Conservation (phyloP, 2,113 vertebrate genomes). For the Eurystomus gularis region DNA sequence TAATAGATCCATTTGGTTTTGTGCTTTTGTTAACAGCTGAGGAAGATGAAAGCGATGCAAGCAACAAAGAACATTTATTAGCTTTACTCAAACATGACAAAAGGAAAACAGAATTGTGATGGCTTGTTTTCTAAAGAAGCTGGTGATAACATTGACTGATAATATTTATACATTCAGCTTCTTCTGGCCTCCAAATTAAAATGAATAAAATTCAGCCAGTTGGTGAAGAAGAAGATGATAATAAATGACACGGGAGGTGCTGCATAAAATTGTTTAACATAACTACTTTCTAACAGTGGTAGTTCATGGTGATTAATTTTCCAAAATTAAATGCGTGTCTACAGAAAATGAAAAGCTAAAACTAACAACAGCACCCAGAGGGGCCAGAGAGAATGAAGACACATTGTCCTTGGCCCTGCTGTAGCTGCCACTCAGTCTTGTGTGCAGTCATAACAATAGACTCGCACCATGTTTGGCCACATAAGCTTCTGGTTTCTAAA, state of each 20-base stretch:
- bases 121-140: not conserved
- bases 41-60: not conserved
- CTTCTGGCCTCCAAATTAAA: not conserved
- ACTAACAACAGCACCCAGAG: not conserved
- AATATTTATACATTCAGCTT: not conserved
- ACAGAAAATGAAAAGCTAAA: not conserved
- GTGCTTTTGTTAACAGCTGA: not conserved
- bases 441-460: no score
- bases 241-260: not conserved
- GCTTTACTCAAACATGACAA: not conserved
- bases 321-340: not conserved
- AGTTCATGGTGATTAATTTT: not conserved
- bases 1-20: not conserved
- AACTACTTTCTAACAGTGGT: not conserved
- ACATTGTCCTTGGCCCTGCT: not conserved
- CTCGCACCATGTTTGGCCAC: accelerated
- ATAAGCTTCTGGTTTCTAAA: not conserved
- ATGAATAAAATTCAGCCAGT: not conserved
- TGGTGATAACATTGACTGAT: not conserved
- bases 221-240: not conserved
- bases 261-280: not conserved
- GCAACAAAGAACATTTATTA: not conserved
- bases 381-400: not conserved
- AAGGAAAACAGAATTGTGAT: not conserved
- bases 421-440: not conserved